These are phyloP conservation scores for Sphenopsis melanotis DNA, from an alignment of 2,797 vertebrate genomes.

Conservation along the genomic window DNA sequence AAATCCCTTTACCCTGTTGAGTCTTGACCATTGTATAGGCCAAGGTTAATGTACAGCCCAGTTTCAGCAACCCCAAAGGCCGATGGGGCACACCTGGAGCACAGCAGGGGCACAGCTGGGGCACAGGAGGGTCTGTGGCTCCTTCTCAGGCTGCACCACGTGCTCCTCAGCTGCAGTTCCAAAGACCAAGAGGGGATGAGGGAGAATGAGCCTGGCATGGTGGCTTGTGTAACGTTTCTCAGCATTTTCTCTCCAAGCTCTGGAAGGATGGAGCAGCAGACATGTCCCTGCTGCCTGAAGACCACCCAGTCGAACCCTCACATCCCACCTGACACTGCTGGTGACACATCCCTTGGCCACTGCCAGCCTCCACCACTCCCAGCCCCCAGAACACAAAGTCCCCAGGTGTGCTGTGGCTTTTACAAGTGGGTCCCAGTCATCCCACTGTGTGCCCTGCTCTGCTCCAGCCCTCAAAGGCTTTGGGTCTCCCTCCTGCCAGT, in stretches of 20 bases:
- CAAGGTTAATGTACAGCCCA: neutral
- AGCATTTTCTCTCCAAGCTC: neutral
- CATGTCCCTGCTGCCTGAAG: neutral
- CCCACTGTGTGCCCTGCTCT: neutral
- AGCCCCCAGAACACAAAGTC: neutral
- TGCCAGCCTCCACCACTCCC: fast-evolving
- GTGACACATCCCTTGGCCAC: fast-evolving
- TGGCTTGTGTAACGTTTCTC: neutral
- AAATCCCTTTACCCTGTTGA: neutral
- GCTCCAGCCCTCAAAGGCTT: neutral
- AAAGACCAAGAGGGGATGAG: neutral
- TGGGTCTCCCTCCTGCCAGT: neutral
- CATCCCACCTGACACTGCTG: neutral
- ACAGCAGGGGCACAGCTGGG: neutral
- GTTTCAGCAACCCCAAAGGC: neutral
- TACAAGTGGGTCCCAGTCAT: neutral
- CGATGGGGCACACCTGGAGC: neutral
- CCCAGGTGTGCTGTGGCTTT: neutral
- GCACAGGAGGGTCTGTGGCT: neutral
- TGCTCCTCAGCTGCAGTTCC: fast-evolving
- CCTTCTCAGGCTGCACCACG: fast-evolving
- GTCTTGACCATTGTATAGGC: neutral
- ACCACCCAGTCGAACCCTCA: neutral
- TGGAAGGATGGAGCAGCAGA: neutral
- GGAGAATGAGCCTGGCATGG: neutral